Percentiles rank a stretch among this genome's conserved stretches.
Conservation (phyloP, 2,797 vertebrate genomes). For the Cirrhinus molitorella region DNA sequence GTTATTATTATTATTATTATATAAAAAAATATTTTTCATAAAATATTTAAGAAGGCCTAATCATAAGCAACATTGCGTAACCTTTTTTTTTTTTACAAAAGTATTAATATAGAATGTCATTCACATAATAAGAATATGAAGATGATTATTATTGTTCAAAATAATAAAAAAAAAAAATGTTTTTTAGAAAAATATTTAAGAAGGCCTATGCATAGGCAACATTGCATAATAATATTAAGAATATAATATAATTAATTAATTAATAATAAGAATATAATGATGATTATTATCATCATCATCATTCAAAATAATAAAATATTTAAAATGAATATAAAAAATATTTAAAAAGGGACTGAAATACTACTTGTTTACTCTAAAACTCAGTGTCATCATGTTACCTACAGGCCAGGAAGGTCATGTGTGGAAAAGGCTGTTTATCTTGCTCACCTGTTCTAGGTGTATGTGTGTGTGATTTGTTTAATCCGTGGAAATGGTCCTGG, state of each 20-base stretch:
- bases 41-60: not conserved
- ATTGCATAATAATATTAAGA: not conserved
- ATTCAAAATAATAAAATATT: not conserved
- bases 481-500: constrained; percentile 95
- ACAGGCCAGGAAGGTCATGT: constrained; percentile 84
- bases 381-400: constrained; percentile 44
- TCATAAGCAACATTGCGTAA: too few relatives aligned
- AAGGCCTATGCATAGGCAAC: not conserved
- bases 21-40: not conserved
- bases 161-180: not conserved
- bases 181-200: not conserved
- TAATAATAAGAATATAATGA: not conserved
- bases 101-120: too few relatives aligned
- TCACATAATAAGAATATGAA: too few relatives aligned
- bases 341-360: not conserved
- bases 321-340: not conserved
- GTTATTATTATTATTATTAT: not conserved
- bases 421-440: constrained; percentile 80
- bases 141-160: too few relatives aligned
- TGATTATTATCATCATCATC: not conserved
- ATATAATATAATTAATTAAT: too few relatives aligned
- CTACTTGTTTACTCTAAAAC: constrained; percentile 1
- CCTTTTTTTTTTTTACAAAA: too few relatives aligned
- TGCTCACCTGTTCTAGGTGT: constrained; percentile 90
- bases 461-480: constrained; percentile 99